Percentiles rank a stretch among this genome's conserved stretches.
phyloP scores from a whole-genome alignment of 2,888 invertebrate species.

The Aleiodes leptofemur region DNA sequence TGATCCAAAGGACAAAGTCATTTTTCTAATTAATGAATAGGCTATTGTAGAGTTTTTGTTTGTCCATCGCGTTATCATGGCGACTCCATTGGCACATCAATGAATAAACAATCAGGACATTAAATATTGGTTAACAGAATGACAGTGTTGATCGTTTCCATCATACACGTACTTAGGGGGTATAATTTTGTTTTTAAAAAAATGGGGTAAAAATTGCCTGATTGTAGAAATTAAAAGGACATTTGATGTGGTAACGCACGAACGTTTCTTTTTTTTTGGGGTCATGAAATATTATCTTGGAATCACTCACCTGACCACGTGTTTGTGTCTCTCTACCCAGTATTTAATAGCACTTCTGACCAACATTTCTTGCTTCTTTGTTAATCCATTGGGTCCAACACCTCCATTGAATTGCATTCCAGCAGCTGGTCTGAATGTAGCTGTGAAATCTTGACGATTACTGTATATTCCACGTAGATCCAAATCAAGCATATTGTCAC shows the following conservation, averaged over 20 bases:
- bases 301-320: slow-evolving; percentile 86
- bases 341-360: slow-evolving; percentile 92
- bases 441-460: slow-evolving; percentile 87
- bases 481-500: slow-evolving; percentile 76
- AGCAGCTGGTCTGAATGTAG: slow-evolving; percentile 80
- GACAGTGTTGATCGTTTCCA: neutral
- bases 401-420: slow-evolving; percentile 75
- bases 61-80: slow-evolving; percentile 23
- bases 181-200: neutral
- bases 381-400: slow-evolving; percentile 86
- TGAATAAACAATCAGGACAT: slow-evolving; percentile 14
- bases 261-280: too few species aligned
- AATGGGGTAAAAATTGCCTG: too few species aligned
- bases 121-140: neutral
- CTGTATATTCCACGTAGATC: slow-evolving; percentile 86
- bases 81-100: neutral
- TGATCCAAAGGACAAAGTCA: neutral
- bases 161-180: neutral
- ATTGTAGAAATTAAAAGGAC: too few species aligned
- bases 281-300: too few species aligned
- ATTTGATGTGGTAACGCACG: too few species aligned
- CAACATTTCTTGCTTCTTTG: slow-evolving; percentile 89
- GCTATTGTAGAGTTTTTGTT: neutral
- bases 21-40: neutral
- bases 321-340: slow-evolving; percentile 93